phyloP scores from a whole-genome alignment of 1,140 invertebrate genomes.

The Brachionus angularis region DNA sequence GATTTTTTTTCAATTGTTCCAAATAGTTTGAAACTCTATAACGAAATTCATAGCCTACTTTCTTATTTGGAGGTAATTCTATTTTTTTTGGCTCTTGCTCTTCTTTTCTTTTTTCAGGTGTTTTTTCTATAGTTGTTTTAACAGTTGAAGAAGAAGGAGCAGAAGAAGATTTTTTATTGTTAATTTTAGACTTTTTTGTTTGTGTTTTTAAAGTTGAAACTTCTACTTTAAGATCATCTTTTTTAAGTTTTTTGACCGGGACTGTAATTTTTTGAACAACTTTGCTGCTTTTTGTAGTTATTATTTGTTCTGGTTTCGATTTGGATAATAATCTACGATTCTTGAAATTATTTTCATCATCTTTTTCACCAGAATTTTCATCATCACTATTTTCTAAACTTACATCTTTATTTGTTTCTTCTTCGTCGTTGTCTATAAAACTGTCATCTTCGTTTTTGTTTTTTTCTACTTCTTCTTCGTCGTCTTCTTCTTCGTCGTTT shows the following conservation, averaged over 20 bases:
- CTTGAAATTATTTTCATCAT: neutral
- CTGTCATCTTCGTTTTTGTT: conserved; percentile 50
- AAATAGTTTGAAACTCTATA: neutral
- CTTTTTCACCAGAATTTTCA: too few relatives aligned
- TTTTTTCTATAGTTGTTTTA: too few relatives aligned
- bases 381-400: too few relatives aligned
- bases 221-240: neutral
- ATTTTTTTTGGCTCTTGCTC: neutral
- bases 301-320: neutral
- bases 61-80: neutral
- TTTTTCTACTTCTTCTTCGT: conserved; percentile 49
- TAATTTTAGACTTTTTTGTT: neutral
- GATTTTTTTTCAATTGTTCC: too few relatives aligned
- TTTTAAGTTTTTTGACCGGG: neutral
- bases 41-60: conserved; percentile 15
- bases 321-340: neutral
- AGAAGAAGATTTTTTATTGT: too few relatives aligned
- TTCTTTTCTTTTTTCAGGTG: neutral
- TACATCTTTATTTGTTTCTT: too few relatives aligned
- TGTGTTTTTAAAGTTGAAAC: neutral
- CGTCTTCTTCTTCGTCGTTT: conserved; percentile 48
- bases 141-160: too few relatives aligned
- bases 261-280: neutral
- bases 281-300: neutral
- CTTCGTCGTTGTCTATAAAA: conserved; percentile 49